phyloP scores from a whole-genome alignment of 1,140 invertebrate species.

The Lasioglossum albipes region DNA sequence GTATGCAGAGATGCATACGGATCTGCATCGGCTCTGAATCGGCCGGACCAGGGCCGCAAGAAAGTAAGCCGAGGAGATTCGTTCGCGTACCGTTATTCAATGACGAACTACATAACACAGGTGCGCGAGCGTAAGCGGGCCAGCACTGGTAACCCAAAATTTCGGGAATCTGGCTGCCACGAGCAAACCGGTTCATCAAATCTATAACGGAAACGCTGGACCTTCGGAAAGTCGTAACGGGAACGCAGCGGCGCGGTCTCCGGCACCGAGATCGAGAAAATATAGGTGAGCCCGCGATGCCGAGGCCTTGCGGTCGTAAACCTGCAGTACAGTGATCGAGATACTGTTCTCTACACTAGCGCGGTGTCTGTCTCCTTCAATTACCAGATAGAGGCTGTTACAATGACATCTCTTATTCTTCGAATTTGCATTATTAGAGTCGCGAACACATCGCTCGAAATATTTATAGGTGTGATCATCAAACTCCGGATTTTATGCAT shows the following conservation, averaged over 20 bases:
- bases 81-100: conserved; percentile 41
- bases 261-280: not conserved
- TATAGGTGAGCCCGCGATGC: not conserved
- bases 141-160: conserved; percentile 55
- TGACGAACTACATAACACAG: conserved; percentile 41
- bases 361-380: not conserved
- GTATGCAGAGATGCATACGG: no score
- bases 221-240: conserved; percentile 54
- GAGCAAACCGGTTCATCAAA: conserved; percentile 54
- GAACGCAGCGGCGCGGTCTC: conserved; percentile 19
- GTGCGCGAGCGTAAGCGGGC: not conserved
- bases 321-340: not conserved
- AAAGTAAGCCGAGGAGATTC: conserved; percentile 23
- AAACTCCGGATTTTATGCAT: no score
- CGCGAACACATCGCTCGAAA: no score
- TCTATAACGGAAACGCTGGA: conserved; percentile 51
- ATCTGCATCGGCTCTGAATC: not conserved
- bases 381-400: not conserved
- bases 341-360: not conserved
- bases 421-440: no score
- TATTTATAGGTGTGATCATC: no score
- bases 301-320: not conserved
- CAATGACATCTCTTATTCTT: no score
- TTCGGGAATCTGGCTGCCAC: conserved; percentile 47
- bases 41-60: not conserved